These are phyloP conservation scores for Semicossyphus pulcher DNA, from an alignment of 2,113 vertebrate species.

Conservation along the genomic window DNA sequence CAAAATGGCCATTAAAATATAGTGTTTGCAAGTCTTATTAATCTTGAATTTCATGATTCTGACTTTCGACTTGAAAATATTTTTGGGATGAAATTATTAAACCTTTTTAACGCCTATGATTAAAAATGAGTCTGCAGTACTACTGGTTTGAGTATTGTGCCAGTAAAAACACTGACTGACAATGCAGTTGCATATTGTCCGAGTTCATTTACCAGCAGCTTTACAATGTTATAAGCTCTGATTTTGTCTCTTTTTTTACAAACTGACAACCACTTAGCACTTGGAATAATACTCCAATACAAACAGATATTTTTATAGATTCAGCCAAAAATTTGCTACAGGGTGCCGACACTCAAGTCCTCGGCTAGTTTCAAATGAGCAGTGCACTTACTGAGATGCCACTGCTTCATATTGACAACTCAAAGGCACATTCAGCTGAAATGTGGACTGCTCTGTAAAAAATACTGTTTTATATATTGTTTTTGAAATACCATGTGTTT, in stretches of 20 bases:
- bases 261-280: neutral
- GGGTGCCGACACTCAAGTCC: neutral
- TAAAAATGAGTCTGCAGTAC: constrained; percentile 1
- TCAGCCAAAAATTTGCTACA: neutral
- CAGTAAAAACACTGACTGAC: constrained; percentile 24
- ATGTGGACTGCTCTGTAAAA: neutral
- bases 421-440: neutral
- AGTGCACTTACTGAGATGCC: neutral
- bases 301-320: neutral
- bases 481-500: neutral
- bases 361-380: neutral
- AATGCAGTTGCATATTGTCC: constrained; percentile 7
- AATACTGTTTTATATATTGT: neutral
- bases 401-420: neutral
- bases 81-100: too few species aligned
- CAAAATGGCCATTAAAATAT: constrained; percentile 4
- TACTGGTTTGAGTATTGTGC: neutral
- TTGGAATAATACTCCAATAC: neutral
- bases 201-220: neutral
- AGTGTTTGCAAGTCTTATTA: neutral
- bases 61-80: neutral
- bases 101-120: constrained; percentile 1
- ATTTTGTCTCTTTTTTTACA: neutral
- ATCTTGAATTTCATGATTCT: constrained; percentile 10
- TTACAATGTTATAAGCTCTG: neutral